These are phyloP conservation scores for Molanna angustata DNA, from an alignment of 2,888 invertebrate genomes.

Conservation along the genomic window DNA sequence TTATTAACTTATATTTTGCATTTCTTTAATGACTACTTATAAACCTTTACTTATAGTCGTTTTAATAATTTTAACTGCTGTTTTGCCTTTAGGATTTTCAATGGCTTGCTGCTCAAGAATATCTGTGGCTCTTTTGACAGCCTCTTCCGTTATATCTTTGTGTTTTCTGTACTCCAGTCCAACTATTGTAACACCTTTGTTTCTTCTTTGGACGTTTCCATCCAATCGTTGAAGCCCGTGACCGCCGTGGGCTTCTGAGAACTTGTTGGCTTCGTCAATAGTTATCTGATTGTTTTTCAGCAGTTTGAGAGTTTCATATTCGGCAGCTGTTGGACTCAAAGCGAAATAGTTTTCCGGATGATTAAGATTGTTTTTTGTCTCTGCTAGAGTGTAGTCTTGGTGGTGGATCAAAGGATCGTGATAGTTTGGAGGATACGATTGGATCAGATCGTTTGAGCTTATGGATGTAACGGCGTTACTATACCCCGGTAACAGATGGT, in stretches of 20 bases:
- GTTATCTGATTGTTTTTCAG: constrained; percentile 7
- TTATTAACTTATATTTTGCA: too few species aligned
- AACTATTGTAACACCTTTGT: constrained; percentile 5
- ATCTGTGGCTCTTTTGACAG: constrained; percentile 21
- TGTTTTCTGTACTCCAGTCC: too few species aligned
- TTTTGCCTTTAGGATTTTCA: constrained; percentile 19
- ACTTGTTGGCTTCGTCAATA: constrained; percentile 11
- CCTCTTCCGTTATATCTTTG: constrained; percentile 22
- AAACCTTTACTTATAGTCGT: constrained; percentile 18
- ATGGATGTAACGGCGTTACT: too few species aligned
- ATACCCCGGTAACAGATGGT: too few species aligned
- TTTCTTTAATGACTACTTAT: too few species aligned
- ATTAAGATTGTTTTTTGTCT: constrained; percentile 14
- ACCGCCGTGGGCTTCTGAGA: constrained; percentile 13
- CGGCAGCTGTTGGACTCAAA: constrained; percentile 5
- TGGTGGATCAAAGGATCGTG: too few species aligned
- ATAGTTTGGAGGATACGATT: too few species aligned
- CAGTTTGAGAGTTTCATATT: background rate
- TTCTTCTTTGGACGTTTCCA: background rate
- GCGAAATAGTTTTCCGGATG: constrained; percentile 21
- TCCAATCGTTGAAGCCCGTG: constrained; percentile 8
- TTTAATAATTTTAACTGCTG: constrained; percentile 26
- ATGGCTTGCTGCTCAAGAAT: constrained; percentile 17
- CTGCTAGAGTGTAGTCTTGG: too few species aligned
- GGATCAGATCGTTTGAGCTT: too few species aligned